Percentiles rank a stretch among this genome's conserved stretches.
These are phyloP conservation scores for Acrocephalus arundinaceus DNA, from an alignment of 2,113 vertebrate genomes.

Conservation along the genomic window DNA sequence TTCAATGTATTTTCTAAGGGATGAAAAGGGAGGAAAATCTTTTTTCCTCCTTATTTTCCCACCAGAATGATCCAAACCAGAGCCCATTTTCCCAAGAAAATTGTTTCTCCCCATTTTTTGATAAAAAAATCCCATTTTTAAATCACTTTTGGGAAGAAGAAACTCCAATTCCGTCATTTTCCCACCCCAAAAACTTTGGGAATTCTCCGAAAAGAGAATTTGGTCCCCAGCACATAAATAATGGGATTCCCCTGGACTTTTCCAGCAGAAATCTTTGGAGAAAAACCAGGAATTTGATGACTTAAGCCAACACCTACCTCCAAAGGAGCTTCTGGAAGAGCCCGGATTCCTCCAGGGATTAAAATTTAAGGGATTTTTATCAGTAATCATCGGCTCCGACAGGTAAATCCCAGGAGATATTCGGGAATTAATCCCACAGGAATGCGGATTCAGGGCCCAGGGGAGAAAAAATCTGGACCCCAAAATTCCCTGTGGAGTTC, in stretches of 20 bases:
- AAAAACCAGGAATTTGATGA: neutral
- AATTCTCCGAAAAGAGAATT: neutral
- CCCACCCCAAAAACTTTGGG: neutral
- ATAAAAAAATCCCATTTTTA: neutral
- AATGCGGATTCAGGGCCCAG: neutral
- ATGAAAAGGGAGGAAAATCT: neutral
- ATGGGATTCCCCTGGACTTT: neutral
- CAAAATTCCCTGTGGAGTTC: neutral
- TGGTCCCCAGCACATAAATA: neutral
- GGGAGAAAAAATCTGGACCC: neutral
- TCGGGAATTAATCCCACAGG: neutral
- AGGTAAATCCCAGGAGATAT: neutral
- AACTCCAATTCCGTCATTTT: neutral
- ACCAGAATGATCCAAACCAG: neutral
- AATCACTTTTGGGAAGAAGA: neutral
- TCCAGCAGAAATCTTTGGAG: neutral
- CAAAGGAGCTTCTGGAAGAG: neutral
- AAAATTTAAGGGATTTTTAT: neutral
- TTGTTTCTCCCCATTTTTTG: neutral
- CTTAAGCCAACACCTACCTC: neutral
- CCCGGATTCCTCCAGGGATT: neutral
- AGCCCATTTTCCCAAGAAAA: neutral
- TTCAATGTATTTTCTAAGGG: neutral
- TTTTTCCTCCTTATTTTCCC: neutral
- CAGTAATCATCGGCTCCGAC: neutral